Conservation (phyloP, 2,888 invertebrate genomes). For the Sinopyrophorus schimmeli region DNA sequence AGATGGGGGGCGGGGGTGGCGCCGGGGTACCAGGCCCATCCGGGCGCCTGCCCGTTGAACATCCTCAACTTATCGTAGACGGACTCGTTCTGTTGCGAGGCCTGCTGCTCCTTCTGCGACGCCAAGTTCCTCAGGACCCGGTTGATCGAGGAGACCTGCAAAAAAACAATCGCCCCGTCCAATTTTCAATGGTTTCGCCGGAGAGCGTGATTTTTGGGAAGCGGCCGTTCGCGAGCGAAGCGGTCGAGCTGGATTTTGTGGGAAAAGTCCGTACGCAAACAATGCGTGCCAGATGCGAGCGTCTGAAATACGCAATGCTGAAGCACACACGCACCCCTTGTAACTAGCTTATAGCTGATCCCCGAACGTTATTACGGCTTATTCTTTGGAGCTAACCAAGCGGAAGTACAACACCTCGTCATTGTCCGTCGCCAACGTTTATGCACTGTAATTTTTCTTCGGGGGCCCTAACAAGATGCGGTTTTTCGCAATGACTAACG, state of each 20-base stretch:
- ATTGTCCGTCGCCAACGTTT: slow-evolving; percentile 50
- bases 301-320: slow-evolving; percentile 36
- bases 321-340: slow-evolving; percentile 38
- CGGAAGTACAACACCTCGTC: slow-evolving; percentile 56
- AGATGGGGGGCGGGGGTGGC: slow-evolving; percentile 73
- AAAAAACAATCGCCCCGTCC: slow-evolving; percentile 33
- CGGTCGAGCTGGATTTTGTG: slow-evolving; percentile 42
- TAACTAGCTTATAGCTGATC: slow-evolving; percentile 53
- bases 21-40: slow-evolving; percentile 87
- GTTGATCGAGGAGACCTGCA: slow-evolving; percentile 96
- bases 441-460: slow-evolving; percentile 30
- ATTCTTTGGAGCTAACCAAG: slow-evolving; percentile 55
- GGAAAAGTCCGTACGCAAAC: slow-evolving; percentile 51
- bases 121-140: slow-evolving; percentile 95
- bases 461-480: slow-evolving; percentile 9
- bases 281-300: slow-evolving; percentile 54
- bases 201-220: background rate
- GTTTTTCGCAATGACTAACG: slow-evolving; percentile 3
- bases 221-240: background rate
- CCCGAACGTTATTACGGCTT: slow-evolving; percentile 52
- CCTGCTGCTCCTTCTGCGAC: slow-evolving; percentile 93
- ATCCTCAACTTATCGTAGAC: slow-evolving; percentile 94
- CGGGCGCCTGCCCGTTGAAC: slow-evolving; percentile 89
- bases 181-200: background rate
- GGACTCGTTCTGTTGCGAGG: slow-evolving; percentile 80